A percentile compares a stretch with the other conserved stretches of the same genome.
These are phyloP conservation scores for Crocidura indochinensis DNA, from an alignment of 2,797 vertebrate species.

Conservation along the genomic window DNA sequence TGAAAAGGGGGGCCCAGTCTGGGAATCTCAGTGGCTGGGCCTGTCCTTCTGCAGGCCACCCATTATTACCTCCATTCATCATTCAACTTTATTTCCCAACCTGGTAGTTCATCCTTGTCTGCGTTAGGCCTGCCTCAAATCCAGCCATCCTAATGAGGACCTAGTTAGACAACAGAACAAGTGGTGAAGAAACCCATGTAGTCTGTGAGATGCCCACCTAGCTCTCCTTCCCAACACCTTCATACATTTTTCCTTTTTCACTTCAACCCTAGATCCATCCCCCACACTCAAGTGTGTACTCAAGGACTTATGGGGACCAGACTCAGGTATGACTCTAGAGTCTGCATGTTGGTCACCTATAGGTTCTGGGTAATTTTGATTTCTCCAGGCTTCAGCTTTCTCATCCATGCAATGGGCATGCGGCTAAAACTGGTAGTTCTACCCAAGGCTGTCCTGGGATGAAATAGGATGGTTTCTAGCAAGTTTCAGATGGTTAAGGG, in stretches of 20 bases:
- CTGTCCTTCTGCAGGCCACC: not conserved
- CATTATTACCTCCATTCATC: not conserved
- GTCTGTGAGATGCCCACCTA: not conserved
- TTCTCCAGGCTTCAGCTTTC: not conserved
- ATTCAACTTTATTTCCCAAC: not conserved
- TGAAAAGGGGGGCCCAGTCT: not conserved
- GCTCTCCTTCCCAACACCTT: not conserved
- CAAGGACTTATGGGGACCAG: not conserved
- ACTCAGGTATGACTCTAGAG: not conserved
- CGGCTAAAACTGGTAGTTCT: not conserved
- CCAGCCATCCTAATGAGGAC: no score
- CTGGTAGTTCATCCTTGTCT: not conserved
- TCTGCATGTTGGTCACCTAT: not conserved
- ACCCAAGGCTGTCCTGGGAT: not conserved
- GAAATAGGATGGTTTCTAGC: not conserved
- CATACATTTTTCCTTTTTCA: not conserved
- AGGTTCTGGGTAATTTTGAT: not conserved
- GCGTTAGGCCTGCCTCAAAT: not conserved
- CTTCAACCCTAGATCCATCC: no score
- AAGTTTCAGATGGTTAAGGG: not conserved
- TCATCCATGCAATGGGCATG: conserved; percentile 8
- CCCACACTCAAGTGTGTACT: not conserved
- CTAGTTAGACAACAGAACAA: no score
- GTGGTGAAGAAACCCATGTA: no score
- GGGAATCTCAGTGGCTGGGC: not conserved